These are phyloP conservation scores for Caenorhabditis panamensis DNA, from an alignment of 2,888 invertebrate species.

Conservation along the genomic window DNA sequence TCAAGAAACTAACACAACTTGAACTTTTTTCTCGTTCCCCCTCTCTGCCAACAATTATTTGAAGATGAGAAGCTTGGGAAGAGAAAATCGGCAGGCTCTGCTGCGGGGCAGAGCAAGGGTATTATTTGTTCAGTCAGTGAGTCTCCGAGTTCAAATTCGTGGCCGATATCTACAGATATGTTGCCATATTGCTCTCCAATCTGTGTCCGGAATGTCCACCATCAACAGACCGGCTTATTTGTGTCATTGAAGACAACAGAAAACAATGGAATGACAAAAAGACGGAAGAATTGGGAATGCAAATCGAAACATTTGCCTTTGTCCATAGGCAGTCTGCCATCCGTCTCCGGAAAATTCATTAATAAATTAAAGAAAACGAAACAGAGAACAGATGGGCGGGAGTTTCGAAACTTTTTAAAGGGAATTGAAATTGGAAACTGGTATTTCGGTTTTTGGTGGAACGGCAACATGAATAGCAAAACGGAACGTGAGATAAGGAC, in stretches of 20 bases:
- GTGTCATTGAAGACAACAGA: not conserved
- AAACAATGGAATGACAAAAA: not conserved
- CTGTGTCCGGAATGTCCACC: too few species aligned
- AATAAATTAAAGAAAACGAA: conserved; percentile 15
- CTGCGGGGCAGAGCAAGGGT: conserved; percentile 1
- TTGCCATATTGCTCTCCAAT: not conserved
- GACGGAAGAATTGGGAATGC: conserved; percentile 1
- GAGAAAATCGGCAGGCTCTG: conserved; percentile 10
- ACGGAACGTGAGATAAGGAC: too few species aligned
- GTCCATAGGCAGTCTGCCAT: not conserved
- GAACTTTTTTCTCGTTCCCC: conserved; percentile 7
- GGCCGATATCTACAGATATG: not conserved
- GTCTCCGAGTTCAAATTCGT: not conserved
- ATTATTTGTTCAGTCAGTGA: conserved; percentile 5
- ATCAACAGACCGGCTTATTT: not conserved
- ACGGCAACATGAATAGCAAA: not conserved
- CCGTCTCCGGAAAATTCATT: not conserved
- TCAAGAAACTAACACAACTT: conserved; percentile 31
- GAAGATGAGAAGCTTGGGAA: not conserved
- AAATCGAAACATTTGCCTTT: not conserved
- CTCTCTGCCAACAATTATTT: conserved; percentile 2
- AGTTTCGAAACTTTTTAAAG: not conserved
- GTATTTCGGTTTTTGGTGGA: conserved; percentile 1
- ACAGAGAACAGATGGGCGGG: not conserved
- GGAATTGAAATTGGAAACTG: not conserved